These are phyloP conservation scores for Orthosia gracilis DNA, from an alignment of 2,888 invertebrate species.

Conservation along the genomic window DNA sequence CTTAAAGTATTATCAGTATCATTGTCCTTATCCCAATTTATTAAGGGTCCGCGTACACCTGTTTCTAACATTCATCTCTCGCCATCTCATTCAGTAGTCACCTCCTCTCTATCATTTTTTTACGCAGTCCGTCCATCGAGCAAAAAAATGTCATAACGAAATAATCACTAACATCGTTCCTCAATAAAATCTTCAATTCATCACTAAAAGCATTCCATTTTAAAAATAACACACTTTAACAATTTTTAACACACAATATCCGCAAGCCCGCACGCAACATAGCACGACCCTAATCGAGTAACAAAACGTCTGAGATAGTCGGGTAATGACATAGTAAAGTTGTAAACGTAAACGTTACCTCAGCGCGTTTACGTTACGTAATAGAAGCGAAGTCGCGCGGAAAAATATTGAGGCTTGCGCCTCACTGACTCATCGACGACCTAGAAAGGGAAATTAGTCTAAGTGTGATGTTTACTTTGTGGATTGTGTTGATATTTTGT, in stretches of 20 bases:
- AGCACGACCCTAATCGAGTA: conserved; percentile 49
- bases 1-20: neutral
- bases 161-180: conserved; percentile 9
- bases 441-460: conserved; percentile 45
- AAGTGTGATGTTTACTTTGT: conserved; percentile 13
- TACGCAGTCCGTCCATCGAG: neutral
- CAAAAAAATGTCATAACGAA: neutral
- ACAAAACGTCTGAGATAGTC: conserved; percentile 47
- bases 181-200: conserved; percentile 17
- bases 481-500: conserved; percentile 11
- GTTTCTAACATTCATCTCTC: too few relatives aligned
- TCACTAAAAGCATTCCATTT: conserved; percentile 35
- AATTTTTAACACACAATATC: conserved; percentile 26
- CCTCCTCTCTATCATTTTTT: neutral
- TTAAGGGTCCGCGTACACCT: neutral
- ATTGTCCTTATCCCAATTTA: neutral
- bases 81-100: too few relatives aligned
- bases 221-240: conserved; percentile 14
- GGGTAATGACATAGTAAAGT: conserved; percentile 52
- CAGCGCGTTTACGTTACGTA: conserved; percentile 54
- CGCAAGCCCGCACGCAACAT: conserved; percentile 43
- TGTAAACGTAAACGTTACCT: conserved; percentile 55
- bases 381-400: conserved; percentile 27
- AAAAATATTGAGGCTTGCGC: conserved; percentile 44
- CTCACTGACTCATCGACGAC: conserved; percentile 58